Conservation (phyloP, 2,888 invertebrate species). For the Eupeodes luniger region DNA sequence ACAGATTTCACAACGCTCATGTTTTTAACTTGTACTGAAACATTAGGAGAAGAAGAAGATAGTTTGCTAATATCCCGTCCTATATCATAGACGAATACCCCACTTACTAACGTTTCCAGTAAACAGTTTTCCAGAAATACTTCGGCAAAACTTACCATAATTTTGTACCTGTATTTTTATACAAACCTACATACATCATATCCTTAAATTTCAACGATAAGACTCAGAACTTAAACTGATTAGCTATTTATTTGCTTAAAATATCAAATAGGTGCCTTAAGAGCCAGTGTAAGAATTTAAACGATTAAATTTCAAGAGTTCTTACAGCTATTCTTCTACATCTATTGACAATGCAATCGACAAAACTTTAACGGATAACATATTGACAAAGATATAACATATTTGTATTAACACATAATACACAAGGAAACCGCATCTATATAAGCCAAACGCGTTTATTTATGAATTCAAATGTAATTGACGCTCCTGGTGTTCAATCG, state of each 20-base stretch:
- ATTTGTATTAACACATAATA: neutral
- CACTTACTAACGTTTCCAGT: too few relatives aligned
- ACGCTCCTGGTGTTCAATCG: conserved; percentile 28
- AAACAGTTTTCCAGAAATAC: too few relatives aligned
- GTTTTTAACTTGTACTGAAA: too few relatives aligned
- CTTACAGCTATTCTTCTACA: neutral
- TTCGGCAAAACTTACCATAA: too few relatives aligned
- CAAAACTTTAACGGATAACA: conserved; percentile 1
- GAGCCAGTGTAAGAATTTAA: neutral
- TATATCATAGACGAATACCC: too few relatives aligned
- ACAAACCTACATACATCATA: neutral
- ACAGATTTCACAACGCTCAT: too few relatives aligned
- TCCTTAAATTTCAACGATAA: neutral
- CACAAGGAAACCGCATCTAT: conserved; percentile 45
- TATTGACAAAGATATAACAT: neutral
- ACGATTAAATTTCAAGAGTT: conserved; percentile 8
- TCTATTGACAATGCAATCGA: conserved; percentile 38
- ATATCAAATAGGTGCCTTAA: neutral
- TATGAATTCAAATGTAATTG: neutral
- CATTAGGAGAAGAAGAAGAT: too few relatives aligned
- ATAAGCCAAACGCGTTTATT: conserved; percentile 18
- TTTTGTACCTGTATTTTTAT: neutral
- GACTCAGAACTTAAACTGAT: neutral
- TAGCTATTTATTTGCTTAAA: neutral
- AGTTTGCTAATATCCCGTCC: too few relatives aligned